Percentiles rank a stretch among this genome's conserved stretches.
phyloP scores from a whole-genome alignment of 2,797 vertebrate species.

The Sebastes iracundus region DNA sequence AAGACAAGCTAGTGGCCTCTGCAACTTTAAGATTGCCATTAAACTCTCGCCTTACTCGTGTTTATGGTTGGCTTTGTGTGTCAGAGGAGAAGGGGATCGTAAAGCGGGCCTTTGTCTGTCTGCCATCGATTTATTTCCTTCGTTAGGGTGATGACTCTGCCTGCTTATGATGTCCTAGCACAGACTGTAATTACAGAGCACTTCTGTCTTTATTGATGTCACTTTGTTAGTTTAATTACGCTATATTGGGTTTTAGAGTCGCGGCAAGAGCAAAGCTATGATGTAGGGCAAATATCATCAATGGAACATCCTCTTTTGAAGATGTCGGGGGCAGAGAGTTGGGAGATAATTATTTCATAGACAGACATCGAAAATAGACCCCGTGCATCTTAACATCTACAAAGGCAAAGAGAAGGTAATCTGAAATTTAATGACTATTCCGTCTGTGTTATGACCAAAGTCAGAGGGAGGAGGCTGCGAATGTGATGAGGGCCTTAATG shows the following conservation, averaged over 20 bases:
- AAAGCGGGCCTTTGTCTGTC: conserved; percentile 82
- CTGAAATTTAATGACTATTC: conserved; percentile 74
- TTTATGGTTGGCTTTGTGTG: conserved; percentile 83
- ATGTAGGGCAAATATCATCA: conserved; percentile 82
- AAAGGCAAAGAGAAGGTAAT: conserved; percentile 76
- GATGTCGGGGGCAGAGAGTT: conserved; percentile 70
- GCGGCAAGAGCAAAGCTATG: conserved; percentile 76
- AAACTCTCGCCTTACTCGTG: conserved; percentile 79
- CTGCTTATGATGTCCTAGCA: conserved; percentile 84
- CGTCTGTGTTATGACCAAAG: conserved; percentile 72
- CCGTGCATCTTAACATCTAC: conserved; percentile 66
- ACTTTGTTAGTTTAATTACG: conserved; percentile 87
- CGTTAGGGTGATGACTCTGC: conserved; percentile 81
- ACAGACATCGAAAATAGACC: conserved; percentile 72
- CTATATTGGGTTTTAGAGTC: conserved; percentile 83
- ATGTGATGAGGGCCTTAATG: conserved; percentile 73
- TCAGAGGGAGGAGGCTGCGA: conserved; percentile 68
- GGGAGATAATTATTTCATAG: conserved; percentile 78
- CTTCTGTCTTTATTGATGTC: conserved; percentile 83
- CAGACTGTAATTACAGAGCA: conserved; percentile 82
- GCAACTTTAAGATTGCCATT: conserved; percentile 86
- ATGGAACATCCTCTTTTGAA: conserved; percentile 81
- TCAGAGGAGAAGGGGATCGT: conserved; percentile 75
- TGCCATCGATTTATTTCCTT: conserved; percentile 85
- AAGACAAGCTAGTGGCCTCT: conserved; percentile 80